Percentiles rank a stretch among this genome's conserved stretches.
These are phyloP conservation scores for Plestiodon gilberti DNA, from an alignment of 2,113 vertebrate genomes.

Conservation along the genomic window DNA sequence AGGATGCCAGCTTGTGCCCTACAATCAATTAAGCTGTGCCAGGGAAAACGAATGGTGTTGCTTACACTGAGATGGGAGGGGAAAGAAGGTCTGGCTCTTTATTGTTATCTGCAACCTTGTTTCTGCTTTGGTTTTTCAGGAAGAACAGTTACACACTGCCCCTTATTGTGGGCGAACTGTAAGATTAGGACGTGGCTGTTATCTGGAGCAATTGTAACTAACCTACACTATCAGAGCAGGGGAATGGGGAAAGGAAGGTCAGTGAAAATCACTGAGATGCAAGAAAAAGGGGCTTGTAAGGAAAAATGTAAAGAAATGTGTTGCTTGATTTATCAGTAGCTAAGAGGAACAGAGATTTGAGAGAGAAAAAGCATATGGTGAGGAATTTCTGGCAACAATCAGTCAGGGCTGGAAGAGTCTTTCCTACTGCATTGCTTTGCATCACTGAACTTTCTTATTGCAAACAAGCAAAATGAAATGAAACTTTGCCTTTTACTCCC, in stretches of 20 bases:
- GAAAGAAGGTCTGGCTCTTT: not conserved
- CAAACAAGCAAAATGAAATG: not conserved
- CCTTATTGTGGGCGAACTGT: not conserved
- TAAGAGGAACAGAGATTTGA: not conserved
- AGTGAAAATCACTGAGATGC: not conserved
- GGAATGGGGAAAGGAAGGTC: not conserved
- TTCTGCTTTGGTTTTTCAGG: not conserved
- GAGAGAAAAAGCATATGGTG: not conserved
- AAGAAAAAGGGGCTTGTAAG: not conserved
- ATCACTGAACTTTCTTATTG: not conserved
- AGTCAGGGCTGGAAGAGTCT: not conserved
- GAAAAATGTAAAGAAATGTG: slow-evolving; percentile 4
- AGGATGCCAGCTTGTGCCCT: not conserved
- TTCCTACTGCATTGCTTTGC: not conserved
- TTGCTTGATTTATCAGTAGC: not conserved
- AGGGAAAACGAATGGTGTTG: not conserved
- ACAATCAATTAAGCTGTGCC: slow-evolving; percentile 4
- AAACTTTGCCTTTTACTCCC: not conserved
- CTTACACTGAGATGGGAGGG: not conserved
- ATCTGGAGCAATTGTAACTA: not conserved
- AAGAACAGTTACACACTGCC: not conserved
- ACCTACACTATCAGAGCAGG: not conserved
- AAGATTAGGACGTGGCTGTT: not conserved
- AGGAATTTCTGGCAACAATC: not conserved
- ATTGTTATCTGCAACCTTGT: not conserved